A percentile compares a stretch with the other conserved stretches of the same genome.
phyloP scores from a whole-genome alignment of 2,888 invertebrate genomes.

The Sinhomidia bicolor region DNA sequence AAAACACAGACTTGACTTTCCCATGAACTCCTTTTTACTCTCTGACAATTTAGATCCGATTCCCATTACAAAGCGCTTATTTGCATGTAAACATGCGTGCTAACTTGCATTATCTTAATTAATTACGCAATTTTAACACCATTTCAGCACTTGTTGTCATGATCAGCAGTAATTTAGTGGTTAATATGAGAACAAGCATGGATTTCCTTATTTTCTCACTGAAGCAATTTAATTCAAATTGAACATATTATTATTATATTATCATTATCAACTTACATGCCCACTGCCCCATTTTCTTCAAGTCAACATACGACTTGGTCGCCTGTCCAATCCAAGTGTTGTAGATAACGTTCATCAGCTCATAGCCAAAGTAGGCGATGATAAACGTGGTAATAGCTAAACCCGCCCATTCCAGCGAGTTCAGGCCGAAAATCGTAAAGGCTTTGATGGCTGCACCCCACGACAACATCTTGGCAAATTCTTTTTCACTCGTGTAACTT shows the following conservation, averaged over 20 bases:
- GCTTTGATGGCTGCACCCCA: conserved; percentile 80
- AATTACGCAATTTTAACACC: no score
- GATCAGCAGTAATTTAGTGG: no score
- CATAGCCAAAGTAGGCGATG: conserved; percentile 79
- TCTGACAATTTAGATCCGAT: no score
- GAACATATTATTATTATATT: no score
- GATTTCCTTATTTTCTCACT: no score
- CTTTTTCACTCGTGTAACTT: background rate
- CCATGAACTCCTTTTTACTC: no score
- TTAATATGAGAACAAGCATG: no score
- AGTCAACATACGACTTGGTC: conserved; percentile 84
- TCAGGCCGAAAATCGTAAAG: conserved; percentile 79
- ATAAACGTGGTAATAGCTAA: conserved; percentile 79
- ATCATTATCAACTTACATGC: conserved; percentile 86
- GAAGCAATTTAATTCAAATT: no score
- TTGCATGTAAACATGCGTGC: no score
- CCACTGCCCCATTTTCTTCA: conserved; percentile 89
- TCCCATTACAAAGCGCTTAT: no score
- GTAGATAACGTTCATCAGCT: conserved; percentile 78
- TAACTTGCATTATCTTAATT: no score
- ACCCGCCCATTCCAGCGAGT: conserved; percentile 80
- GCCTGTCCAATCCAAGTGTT: conserved; percentile 83
- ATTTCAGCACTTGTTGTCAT: no score
- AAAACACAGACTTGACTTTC: background rate
- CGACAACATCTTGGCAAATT: conserved; percentile 71